Percentiles rank a stretch among this genome's conserved stretches.
phyloP scores from a whole-genome alignment of 2,797 vertebrate species.

The Streptopelia turtur region DNA sequence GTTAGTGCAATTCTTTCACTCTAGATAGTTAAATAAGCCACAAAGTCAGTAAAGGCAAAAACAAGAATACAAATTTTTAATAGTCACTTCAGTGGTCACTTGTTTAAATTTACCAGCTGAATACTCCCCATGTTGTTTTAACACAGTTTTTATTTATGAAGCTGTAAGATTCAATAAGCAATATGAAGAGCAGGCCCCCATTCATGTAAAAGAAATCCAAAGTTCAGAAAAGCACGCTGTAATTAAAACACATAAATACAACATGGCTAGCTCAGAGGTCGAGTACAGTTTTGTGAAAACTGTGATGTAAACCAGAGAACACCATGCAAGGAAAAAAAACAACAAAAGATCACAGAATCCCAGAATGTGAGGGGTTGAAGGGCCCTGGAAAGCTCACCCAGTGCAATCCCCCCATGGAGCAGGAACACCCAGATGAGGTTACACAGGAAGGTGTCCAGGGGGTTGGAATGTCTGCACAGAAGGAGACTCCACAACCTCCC shows the following conservation, averaged over 20 bases:
- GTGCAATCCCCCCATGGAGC: no score
- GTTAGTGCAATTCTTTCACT: background rate
- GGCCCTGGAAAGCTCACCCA: no score
- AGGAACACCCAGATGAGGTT: no score
- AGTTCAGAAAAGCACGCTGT: background rate
- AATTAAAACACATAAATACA: background rate
- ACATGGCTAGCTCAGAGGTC: background rate
- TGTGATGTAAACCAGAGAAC: background rate
- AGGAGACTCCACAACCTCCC: no score
- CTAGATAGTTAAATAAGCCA: background rate
- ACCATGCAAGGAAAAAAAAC: accelerated
- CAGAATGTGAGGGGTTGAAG: no score
- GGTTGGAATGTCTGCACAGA: no score
- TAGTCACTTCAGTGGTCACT: background rate
- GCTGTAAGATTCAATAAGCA: background rate
- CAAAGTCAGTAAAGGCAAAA: background rate
- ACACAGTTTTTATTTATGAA: background rate
- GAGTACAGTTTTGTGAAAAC: background rate
- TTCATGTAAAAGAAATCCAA: background rate
- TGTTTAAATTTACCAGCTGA: background rate
- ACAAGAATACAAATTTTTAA: background rate
- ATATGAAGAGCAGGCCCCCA: accelerated
- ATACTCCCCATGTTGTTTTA: background rate
- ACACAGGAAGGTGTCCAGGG: no score
- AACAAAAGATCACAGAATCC: background rate